Conservation (phyloP, 2,888 invertebrate species). For the Clivina fossor region DNA sequence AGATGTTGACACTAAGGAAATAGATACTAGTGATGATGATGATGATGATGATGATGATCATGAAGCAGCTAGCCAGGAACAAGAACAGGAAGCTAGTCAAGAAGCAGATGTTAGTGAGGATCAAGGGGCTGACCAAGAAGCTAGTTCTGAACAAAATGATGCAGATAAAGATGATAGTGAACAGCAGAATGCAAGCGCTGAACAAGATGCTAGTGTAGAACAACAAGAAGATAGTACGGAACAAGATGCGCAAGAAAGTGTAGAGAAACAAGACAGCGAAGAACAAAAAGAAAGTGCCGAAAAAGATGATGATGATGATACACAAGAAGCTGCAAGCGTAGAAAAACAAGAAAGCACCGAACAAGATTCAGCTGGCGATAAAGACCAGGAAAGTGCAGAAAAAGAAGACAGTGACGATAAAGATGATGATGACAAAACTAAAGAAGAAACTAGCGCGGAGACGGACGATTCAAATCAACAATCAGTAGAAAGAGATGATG, state of each 20-base stretch:
- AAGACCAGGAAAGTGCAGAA: constrained; percentile 34
- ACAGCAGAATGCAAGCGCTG: constrained; percentile 29
- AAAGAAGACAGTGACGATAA: constrained; percentile 18
- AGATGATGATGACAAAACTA: constrained; percentile 13
- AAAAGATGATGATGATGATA: constrained; percentile 27
- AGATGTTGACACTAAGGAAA: constrained; percentile 49
- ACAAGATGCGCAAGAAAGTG: constrained; percentile 25
- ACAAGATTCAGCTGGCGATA: constrained; percentile 34
- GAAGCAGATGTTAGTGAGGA: constrained; percentile 43
- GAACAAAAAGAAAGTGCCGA: constrained; percentile 31
- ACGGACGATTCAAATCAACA: too few relatives aligned
- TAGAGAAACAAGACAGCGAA: constrained; percentile 34
- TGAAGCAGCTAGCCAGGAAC: constrained; percentile 46
- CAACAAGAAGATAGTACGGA: constrained; percentile 33
- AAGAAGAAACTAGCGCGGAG: constrained; percentile 12
- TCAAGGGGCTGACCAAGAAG: constrained; percentile 39
- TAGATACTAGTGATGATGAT: constrained; percentile 47
- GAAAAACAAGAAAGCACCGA: constrained; percentile 35
- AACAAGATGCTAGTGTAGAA: constrained; percentile 29
- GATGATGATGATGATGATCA: constrained; percentile 44
- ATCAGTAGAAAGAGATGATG: constrained; percentile 19
- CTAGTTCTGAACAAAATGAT: constrained; percentile 38
- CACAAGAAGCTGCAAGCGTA: constrained; percentile 26
- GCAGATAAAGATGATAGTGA: constrained; percentile 39
- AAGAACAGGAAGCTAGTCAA: constrained; percentile 38